Evolutionary conservation across 2,113 vertebrate genomes (phyloP).

Genomic region (Etheostoma cragini): DNA sequence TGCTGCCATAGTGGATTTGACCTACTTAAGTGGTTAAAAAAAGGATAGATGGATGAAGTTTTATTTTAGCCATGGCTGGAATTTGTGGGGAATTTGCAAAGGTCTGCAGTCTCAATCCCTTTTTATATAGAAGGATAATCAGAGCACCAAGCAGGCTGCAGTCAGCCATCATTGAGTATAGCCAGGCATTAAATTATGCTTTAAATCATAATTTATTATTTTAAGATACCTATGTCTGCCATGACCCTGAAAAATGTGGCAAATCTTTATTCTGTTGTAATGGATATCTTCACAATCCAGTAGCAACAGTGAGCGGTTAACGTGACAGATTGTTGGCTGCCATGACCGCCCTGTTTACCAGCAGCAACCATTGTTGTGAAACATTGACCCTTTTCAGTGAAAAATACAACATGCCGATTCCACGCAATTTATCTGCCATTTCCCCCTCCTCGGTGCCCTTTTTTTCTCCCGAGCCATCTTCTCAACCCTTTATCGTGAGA

Average conservation of each 20-base stretch:
- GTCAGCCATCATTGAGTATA: background rate
- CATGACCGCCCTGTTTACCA: slow-evolving; percentile 36
- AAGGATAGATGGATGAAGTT: background rate
- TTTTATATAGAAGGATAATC: slow-evolving; percentile 13
- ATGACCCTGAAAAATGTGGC: too few species aligned
- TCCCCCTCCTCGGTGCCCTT: background rate
- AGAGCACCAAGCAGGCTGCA: background rate
- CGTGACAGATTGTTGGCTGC: slow-evolving; percentile 51
- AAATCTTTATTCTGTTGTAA: background rate
- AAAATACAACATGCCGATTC: slow-evolving; percentile 40
- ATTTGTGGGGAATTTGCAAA: background rate
- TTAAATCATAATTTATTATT: background rate
- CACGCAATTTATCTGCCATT: slow-evolving; percentile 31
- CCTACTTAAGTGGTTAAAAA: slow-evolving; percentile 6
- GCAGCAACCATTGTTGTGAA: slow-evolving; percentile 41
- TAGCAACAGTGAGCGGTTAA: slow-evolving; percentile 47
- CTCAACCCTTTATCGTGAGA: slow-evolving; percentile 23
- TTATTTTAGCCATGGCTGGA: background rate
- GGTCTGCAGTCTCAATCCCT: slow-evolving; percentile 5
- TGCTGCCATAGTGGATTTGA: slow-evolving; percentile 6
- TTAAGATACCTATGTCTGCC: background rate
- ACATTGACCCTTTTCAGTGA: slow-evolving; percentile 27
- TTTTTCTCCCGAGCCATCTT: slow-evolving; percentile 29
- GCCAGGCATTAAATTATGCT: slow-evolving; percentile 6
- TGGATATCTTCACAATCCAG: slow-evolving; percentile 25